These are phyloP conservation scores for Camptogramma bilineatum DNA, from an alignment of 2,888 invertebrate species.

Conservation along the genomic window DNA sequence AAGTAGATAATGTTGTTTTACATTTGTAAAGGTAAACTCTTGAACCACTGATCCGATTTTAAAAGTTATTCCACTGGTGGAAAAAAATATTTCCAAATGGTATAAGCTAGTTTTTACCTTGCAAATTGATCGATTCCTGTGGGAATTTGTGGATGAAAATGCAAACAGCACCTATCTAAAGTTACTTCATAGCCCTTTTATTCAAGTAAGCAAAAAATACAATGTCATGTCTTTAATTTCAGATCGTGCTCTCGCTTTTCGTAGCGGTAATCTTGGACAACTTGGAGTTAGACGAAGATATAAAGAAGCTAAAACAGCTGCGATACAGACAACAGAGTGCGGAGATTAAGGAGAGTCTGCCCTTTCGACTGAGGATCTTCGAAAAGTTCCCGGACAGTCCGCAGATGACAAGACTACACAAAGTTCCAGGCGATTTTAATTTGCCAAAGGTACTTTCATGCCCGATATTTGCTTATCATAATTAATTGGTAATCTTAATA, in stretches of 20 bases:
- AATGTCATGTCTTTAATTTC: slow-evolving; percentile 41
- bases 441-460: slow-evolving; percentile 89
- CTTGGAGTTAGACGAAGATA: slow-evolving; percentile 99
- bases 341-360: slow-evolving; percentile 98
- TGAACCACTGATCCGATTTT: too few relatives aligned
- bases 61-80: too few relatives aligned
- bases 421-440: slow-evolving; percentile 96
- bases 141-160: too few relatives aligned
- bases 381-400: slow-evolving; percentile 99
- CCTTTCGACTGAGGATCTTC: slow-evolving; percentile 97
- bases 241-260: slow-evolving; percentile 99
- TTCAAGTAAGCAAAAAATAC: neutral
- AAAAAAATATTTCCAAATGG: too few relatives aligned
- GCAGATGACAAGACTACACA: slow-evolving; percentile 97
- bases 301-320: slow-evolving; percentile 98
- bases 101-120: too few relatives aligned
- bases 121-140: too few relatives aligned
- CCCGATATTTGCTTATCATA: too few relatives aligned
- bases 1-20: too few relatives aligned
- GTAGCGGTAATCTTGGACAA: slow-evolving; percentile 99
- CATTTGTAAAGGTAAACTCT: too few relatives aligned
- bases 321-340: slow-evolving; percentile 99
- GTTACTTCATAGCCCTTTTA: too few relatives aligned
- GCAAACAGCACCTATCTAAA: too few relatives aligned
- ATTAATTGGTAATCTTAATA: too few relatives aligned